A percentile compares a stretch with the other conserved stretches of the same genome.
Evolutionary conservation across 2,888 invertebrate species (phyloP).

Genomic region (Erebia ligea): DNA sequence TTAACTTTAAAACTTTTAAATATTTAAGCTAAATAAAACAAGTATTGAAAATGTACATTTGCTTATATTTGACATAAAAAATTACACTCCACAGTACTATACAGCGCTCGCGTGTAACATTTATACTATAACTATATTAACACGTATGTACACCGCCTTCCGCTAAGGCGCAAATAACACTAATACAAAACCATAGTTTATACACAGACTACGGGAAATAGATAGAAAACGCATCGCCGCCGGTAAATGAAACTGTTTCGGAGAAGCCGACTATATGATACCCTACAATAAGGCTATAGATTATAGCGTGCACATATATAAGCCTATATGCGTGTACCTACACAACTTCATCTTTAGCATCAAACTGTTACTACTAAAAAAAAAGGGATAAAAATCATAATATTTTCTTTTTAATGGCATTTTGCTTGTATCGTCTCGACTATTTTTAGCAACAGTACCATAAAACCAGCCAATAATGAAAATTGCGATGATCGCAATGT

Average conservation of each 20-base stretch:
- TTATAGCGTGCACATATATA: no score
- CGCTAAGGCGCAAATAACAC: constrained; percentile 17
- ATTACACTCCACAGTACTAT: constrained; percentile 68
- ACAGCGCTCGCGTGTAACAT: constrained; percentile 52
- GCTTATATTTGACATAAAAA: constrained; percentile 80
- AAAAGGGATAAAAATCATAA: no score
- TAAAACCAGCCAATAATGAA: neutral
- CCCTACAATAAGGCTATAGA: neutral
- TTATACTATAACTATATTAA: constrained; percentile 43
- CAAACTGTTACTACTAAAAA: neutral
- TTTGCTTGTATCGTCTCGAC: no score
- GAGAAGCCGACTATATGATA: neutral
- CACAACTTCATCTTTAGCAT: neutral
- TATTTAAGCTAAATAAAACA: constrained; percentile 62
- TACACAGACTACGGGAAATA: constrained; percentile 9
- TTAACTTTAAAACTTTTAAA: neutral
- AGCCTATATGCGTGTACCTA: neutral
- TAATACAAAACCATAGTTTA: constrained; percentile 8
- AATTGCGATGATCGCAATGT: no score
- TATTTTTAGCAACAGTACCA: neutral
- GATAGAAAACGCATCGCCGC: neutral
- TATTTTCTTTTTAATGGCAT: no score
- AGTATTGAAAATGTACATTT: constrained; percentile 71
- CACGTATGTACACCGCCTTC: constrained; percentile 54
- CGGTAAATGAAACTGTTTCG: neutral